Evolutionary conservation across 2,888 invertebrate genomes (phyloP), one percentile per base, ranked within the genome.

Genomic region (Ectemnius continuus): DNA sequence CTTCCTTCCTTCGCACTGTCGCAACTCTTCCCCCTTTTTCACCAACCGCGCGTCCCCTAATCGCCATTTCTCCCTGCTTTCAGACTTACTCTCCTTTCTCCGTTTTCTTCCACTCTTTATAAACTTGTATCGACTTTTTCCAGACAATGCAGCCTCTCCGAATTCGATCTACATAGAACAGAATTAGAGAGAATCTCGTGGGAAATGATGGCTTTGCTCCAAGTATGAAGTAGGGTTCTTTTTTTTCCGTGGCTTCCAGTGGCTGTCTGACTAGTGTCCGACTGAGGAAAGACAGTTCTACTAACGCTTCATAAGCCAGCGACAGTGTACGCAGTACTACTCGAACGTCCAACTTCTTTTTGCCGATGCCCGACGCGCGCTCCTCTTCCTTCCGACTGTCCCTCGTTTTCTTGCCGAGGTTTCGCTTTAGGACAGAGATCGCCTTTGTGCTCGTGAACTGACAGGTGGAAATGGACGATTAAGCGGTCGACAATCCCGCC

Each of bases 381-480:
- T 26, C 45, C 57, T 57, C 62, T 36, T 52, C 75, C 68, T 57
- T 68, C 71, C 63, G 64, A 76, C 69, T 66, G 76, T 77, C 78
- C 36, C 73, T 79, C 76, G 79, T 71, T 77, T 83, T 80, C 80
- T 84, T 79, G 75, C 76, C 65, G 8, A 73, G 71, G 67, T 69
- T 83, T 76, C 76, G 75, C 69, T 73, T 72, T 45, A 70, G 76
- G 84, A 85, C 83, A 75, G 78, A 79, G 81, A 80, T 81, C 81
- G 80, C 80, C 77, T 84, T 87, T 86, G 86, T 85, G 82, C 83
- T 77, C 81, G 74, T 61, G 52, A 78, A 81, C 80, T 88, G 88
- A 87, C 87, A 86, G 85, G 87, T 88, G 85, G 86, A 87, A 87
- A 87, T 87, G 84, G 87, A 87, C 85, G 87, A 87, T 85, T 85